Conservation (phyloP, 2,113 vertebrate genomes). For the Vulpes ferrilata region DNA sequence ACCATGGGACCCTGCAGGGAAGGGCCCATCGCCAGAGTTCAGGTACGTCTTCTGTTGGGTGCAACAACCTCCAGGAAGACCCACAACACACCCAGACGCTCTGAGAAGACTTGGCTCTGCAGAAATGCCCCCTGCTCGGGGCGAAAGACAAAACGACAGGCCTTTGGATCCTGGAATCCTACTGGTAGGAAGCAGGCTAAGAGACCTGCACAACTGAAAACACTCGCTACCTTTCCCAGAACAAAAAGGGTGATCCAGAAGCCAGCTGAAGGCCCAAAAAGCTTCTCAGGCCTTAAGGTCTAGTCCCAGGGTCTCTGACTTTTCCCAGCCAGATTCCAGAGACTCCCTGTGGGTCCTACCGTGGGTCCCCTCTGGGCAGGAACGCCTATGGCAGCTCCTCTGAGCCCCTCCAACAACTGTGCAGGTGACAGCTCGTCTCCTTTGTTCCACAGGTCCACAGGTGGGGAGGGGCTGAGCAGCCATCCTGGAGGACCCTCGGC, state of each 20-base stretch:
- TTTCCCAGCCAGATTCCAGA: background rate
- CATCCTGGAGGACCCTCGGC: background rate
- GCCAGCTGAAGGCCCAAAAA: background rate
- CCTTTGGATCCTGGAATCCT: background rate
- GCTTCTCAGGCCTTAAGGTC: background rate
- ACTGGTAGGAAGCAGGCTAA: background rate
- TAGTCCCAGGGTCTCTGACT: background rate
- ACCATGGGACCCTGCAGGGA: background rate
- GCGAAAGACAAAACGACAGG: background rate
- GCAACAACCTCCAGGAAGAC: background rate
- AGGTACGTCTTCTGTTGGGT: background rate
- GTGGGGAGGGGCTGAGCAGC: background rate
- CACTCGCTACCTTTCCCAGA: background rate
- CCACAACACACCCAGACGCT: background rate
- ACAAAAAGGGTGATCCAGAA: background rate
- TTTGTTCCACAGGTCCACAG: background rate
- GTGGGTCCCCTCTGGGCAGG: background rate
- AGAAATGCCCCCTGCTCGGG: background rate
- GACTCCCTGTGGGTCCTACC: background rate
- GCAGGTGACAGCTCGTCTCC: no score
- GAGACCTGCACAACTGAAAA: background rate
- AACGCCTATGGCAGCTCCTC: fast-evolving
- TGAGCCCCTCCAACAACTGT: fast-evolving
- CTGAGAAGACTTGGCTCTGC: background rate
- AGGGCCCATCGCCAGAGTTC: background rate